Base-by-base conservation (phyloP, 2,797 vertebrate species). In the Toxotes lorentzi region DNA sequence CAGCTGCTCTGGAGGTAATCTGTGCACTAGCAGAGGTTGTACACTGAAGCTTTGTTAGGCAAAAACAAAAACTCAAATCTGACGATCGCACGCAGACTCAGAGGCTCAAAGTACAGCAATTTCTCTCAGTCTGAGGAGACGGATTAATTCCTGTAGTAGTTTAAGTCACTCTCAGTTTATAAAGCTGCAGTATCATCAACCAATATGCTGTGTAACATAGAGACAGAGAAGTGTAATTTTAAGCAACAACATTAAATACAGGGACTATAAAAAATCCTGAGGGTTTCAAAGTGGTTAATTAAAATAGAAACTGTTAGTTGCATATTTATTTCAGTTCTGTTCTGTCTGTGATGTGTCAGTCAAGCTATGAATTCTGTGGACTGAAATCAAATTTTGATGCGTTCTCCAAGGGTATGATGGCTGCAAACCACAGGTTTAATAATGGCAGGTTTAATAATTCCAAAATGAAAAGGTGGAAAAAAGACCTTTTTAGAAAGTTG, bases 231-330 rank as follows among this genome's bases (percentile, higher is more conserved):
- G 43, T 32, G 48, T 58, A 54, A 76, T 81, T 73, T 23, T 45
- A 81, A 53, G 56, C 68, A 69, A 63, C 45, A 62, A 47, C 50
- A 75, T 79, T 77, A 80, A 73, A 84, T 19, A 69, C 45, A 58
- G 56, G 57, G 12, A 34, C 23, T 8, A 58, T n/a, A 50, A 59
- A 70, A 30, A 24, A 76, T 57, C 64, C 77, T 14, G 17, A 5
- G 50, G 68, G 34, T 2, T 38, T 27, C 32, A 11, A 34, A 80
- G 63, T 43, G n/a, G 13, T 54, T 60, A 27, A 87, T 85, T 85
- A 61, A 72, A 79, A 79, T 78, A 54, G 69, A 78, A 56, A 69
- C 30, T 30, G 51, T 54, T 40, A 56, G 27, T 45, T 56, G 50
- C 35, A 47, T 82, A 24, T 1, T n/a, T 64, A 3, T 56, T 81